Evolutionary conservation across 1,140 invertebrate genomes (phyloP), one percentile per base, ranked within the genome.

Genomic region (Linepithema humile): DNA sequence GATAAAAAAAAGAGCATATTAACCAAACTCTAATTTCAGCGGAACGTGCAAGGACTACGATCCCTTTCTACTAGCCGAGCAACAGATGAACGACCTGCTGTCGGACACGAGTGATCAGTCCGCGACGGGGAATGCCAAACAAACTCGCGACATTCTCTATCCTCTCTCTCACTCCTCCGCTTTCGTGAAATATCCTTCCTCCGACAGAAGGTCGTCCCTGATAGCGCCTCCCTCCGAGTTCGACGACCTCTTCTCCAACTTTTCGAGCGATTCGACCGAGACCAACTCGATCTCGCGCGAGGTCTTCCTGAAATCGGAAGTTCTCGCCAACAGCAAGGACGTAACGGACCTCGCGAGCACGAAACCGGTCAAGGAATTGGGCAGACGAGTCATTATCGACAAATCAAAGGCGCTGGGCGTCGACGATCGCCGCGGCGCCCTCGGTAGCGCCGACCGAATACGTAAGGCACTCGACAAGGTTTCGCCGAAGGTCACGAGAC

Each of bases 61-160:
- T 92, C 96, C 96, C 45, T 97, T 96, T 92, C 90, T 96, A 40
- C 94, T 95, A 80, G 96, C 96, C 2, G 96, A 97, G 87, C 95
- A 95, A n/a, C 96, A 97, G 92, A 95, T 97, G 89, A 95, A 96
- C 91, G 96, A 97, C 85, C 94, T 97, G 10, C 94, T 96, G 75
- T 95, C 93, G 48, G 93, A 94, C 62, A 92, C 91, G 48, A 93
- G 91, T 82, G 93, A 94, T 53, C 85, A 89, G 65, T 93, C 91
- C 9, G 88, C 85, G 12, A 90, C 72, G 4, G 90, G 91, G 43
- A 80, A 82, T 59, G 89, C 62, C 3, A 84, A 53, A 50, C 29
- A 85, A 62, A 90, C 72, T 69, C 67, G 62, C 82, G 72, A 77
- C 55, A 89, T 65, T 12, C 69, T 67, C 7, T 92, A 89, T 73